These are phyloP conservation scores for Nezara viridula DNA, from an alignment of 2,888 invertebrate species.

Conservation along the genomic window DNA sequence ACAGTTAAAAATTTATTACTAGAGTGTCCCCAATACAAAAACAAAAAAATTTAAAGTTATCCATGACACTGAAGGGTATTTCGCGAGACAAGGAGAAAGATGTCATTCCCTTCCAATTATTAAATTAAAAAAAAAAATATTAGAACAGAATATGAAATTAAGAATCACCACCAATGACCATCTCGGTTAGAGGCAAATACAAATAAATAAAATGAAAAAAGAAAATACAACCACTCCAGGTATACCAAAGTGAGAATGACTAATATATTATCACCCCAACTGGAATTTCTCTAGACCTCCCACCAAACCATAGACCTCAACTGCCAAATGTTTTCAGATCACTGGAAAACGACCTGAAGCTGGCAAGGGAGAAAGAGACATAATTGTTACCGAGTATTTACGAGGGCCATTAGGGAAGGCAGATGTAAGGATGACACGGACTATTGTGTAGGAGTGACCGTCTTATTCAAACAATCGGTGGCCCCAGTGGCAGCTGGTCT, in stretches of 20 bases:
- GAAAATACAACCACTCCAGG: not conserved
- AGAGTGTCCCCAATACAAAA: too few species aligned
- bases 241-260: not conserved
- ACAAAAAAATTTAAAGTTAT: too few species aligned
- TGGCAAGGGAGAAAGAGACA: slow-evolving; percentile 4
- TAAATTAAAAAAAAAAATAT: too few species aligned
- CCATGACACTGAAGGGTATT: too few species aligned
- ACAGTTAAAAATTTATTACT: too few species aligned
- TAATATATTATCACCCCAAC: not conserved
- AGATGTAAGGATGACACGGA: slow-evolving; percentile 34
- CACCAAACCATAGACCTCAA: not conserved
- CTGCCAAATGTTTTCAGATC: not conserved
- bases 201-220: not conserved
- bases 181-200: too few species aligned
- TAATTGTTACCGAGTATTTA: slow-evolving; percentile 43
- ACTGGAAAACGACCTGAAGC: not conserved
- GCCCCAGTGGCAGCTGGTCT: not conserved
- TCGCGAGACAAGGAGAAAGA: too few species aligned
- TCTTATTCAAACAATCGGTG: not conserved
- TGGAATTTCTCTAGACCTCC: not conserved
- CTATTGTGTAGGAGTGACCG: slow-evolving; percentile 34
- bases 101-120: too few species aligned
- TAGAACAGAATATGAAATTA: too few species aligned
- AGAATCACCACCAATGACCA: too few species aligned
- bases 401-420: slow-evolving; percentile 11